These are phyloP conservation scores for Leucoma salicis DNA, from an alignment of 2,888 invertebrate genomes.

Conservation along the genomic window DNA sequence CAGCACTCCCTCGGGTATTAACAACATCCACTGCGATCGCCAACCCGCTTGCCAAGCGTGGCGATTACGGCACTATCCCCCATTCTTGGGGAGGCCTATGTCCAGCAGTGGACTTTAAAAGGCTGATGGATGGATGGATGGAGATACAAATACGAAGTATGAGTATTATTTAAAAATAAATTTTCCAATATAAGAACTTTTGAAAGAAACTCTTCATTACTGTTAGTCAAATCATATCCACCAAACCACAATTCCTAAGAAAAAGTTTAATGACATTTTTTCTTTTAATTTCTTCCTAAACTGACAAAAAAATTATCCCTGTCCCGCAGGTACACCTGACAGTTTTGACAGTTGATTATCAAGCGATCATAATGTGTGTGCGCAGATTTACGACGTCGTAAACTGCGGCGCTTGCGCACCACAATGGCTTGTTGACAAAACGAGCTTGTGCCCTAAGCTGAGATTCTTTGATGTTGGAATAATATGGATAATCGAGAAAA, in stretches of 20 bases:
- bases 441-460: constrained; percentile 31
- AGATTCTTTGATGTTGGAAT: constrained; percentile 28
- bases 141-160: too few species aligned
- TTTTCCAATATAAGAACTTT: too few species aligned
- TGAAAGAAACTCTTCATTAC: not conserved
- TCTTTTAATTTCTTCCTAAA: constrained; percentile 20
- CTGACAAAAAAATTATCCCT: constrained; percentile 13
- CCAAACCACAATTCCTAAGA: constrained; percentile 22
- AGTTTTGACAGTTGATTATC: constrained; percentile 61
- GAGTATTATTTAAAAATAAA: too few species aligned
- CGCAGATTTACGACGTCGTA: constrained; percentile 68
- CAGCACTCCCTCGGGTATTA: too few species aligned
- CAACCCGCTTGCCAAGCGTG: too few species aligned
- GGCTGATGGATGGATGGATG: too few species aligned
- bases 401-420: constrained; percentile 57
- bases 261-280: constrained; percentile 17
- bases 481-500: constrained; percentile 27
- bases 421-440: constrained; percentile 47
- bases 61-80: too few species aligned
- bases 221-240: constrained; percentile 3
- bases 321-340: constrained; percentile 38
- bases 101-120: too few species aligned
- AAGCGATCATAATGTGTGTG: constrained; percentile 54
- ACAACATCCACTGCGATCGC: too few species aligned
- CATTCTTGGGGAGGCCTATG: too few species aligned